A percentile compares a stretch with the other conserved stretches of the same genome.
Conservation (phyloP, 2,888 invertebrate species). For the Ariolimax columbianus region DNA sequence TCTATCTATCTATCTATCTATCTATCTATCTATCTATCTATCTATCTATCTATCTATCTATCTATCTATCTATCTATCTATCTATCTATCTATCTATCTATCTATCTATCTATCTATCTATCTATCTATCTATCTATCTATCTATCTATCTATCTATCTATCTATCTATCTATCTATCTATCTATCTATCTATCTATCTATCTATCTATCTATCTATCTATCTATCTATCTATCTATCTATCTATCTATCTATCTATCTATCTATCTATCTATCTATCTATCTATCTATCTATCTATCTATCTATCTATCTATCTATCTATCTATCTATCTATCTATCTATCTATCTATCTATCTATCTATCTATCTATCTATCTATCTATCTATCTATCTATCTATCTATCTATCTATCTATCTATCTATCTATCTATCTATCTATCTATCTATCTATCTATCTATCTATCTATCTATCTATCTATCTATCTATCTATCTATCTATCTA, state of each 20-base stretch:
- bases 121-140: constrained; percentile 14
- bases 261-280: constrained; percentile 14
- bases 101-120: constrained; percentile 14
- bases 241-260: constrained; percentile 14
- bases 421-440: constrained; percentile 14
- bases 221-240: constrained; percentile 14
- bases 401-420: constrained; percentile 14
- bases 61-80: constrained; percentile 14
- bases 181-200: constrained; percentile 14
- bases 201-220: constrained; percentile 14
- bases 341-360: constrained; percentile 14
- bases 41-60: not conserved
- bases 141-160: constrained; percentile 14
- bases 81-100: constrained; percentile 14
- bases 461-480: not conserved
- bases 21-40: not conserved
- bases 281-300: constrained; percentile 14
- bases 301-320: constrained; percentile 14
- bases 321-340: constrained; percentile 14
- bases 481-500: constrained; percentile 16
- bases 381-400: constrained; percentile 14
- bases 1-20: not conserved
- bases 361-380: constrained; percentile 14
- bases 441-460: constrained; percentile 14
- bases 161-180: constrained; percentile 14